Evolutionary conservation across 2,888 invertebrate genomes (phyloP), one percentile per base, ranked within the genome.

Genomic region (Chironomus riparius): DNA sequence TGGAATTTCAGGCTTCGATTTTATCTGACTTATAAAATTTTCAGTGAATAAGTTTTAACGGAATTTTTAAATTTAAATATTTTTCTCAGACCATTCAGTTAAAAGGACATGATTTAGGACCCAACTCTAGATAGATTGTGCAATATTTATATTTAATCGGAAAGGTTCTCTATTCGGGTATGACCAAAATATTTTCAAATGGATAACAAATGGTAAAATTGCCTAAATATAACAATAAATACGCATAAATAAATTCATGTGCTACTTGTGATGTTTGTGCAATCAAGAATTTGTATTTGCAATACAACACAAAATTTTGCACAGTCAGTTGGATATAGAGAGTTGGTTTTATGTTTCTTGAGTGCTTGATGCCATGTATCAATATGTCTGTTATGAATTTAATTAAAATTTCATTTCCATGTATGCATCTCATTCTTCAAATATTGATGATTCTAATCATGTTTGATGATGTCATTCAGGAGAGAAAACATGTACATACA

Each of bases 381-480:
- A 24, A 21, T 21, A 24, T 65, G 65, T 18, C n/a, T 56, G 56
- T 56, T n/a, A 65, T 65, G 65, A 65, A 24, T 65, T 65, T 65
- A 65, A 65, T 65, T 65, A 65, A 65, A 38, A 65, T 24, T 65
- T 56, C 56, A 56, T 18, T 56, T 56, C 18, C 56, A 56, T 24
- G 21, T 24, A 65, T 22, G 22, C 6, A 24, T 21, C 18, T 24
- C 38, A 38, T 38, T 65, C 65, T 24, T 65, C 65, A 65, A 65
- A 65, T 65, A 65, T 65, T 65, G 65, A 65, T 65, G 65, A 65
- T 65, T 65, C 65, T 65, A 65, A 65, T 65, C 65, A 65, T 65
- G 65, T 65, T 65, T 65, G 24, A 22, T 65, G 65, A 65, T 65
- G 65, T 65, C 65, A 65, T 22, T 24, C 13, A 65, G 24, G 18